Conservation (phyloP, 2,888 invertebrate genomes). For the Nymphalis urticae region DNA sequence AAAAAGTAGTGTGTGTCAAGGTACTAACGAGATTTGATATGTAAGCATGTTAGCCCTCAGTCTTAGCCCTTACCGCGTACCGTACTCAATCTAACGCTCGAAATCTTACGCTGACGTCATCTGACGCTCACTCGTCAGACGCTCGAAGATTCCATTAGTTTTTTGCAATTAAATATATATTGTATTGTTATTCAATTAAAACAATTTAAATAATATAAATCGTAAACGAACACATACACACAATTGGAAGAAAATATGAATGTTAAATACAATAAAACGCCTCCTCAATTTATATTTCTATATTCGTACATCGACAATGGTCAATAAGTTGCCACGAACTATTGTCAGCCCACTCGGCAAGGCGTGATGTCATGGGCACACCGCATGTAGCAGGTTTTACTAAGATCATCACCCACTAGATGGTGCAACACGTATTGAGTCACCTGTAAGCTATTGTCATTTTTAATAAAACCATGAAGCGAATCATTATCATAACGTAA, state of each 20-base stretch:
- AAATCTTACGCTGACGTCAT: too few relatives aligned
- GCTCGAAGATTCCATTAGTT: too few relatives aligned
- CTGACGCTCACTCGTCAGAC: too few relatives aligned
- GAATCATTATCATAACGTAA: neutral
- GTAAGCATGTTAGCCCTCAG: too few relatives aligned
- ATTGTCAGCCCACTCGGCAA: conserved; percentile 75
- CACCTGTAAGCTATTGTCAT: neutral
- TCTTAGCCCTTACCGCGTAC: too few relatives aligned
- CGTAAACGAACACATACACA: too few relatives aligned
- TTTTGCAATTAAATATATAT: too few relatives aligned
- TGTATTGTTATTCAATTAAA: too few relatives aligned
- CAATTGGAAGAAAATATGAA: neutral
- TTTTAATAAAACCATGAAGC: neutral
- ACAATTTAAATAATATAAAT: too few relatives aligned
- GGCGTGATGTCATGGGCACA: conserved; percentile 72
- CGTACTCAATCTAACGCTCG: too few relatives aligned
- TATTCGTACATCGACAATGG: conserved; percentile 33
- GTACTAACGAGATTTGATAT: too few relatives aligned
- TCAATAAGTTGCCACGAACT: conserved; percentile 56
- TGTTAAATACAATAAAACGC: conserved; percentile 4
- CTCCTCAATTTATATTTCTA: conserved; percentile 10
- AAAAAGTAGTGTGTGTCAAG: too few relatives aligned
- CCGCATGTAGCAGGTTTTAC: conserved; percentile 28
- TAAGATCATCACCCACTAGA: conserved; percentile 21
- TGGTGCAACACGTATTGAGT: conserved; percentile 7